Conservation (phyloP, 2,888 invertebrate species). For the Andrena praecox region DNA sequence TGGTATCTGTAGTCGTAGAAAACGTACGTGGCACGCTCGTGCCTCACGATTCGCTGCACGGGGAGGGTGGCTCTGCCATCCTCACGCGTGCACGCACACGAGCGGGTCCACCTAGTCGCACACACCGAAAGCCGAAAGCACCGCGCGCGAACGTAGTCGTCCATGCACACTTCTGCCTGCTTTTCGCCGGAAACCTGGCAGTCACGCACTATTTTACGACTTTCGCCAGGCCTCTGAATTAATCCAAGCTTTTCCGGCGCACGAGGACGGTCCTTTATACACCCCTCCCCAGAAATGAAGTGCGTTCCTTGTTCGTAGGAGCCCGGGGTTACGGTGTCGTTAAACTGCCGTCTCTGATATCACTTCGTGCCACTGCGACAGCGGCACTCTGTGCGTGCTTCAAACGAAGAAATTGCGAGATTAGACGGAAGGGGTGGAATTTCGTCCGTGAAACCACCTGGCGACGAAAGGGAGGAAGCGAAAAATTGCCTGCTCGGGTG, state of each 20-base stretch:
- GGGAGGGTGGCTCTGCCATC: constrained; percentile 23
- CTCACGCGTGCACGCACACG: constrained; percentile 30
- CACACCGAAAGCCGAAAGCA: constrained; percentile 14
- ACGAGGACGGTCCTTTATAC: constrained; percentile 59
- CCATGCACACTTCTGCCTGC: constrained; percentile 33
- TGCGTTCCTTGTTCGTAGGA: constrained; percentile 55
- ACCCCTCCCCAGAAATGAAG: constrained; percentile 58
- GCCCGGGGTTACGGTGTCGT: constrained; percentile 61
- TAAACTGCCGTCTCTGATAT: constrained; percentile 58
- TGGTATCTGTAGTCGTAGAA: constrained; percentile 69
- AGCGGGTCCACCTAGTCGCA: neutral
- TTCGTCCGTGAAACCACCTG: neutral
- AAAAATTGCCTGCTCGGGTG: neutral
- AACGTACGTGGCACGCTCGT: constrained; percentile 66
- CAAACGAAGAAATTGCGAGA: constrained; percentile 42
- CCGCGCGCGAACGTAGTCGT: constrained; percentile 28
- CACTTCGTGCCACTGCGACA: constrained; percentile 27
- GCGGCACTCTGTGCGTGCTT: neutral
- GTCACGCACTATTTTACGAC: constrained; percentile 75
- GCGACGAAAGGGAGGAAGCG: neutral
- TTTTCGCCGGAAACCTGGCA: constrained; percentile 52
- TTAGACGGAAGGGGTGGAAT: constrained; percentile 11
- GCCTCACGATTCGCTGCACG: constrained; percentile 28
- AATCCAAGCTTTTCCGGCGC: constrained; percentile 62
- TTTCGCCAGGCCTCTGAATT: constrained; percentile 66